Conservation (phyloP, 2,113 vertebrate species). For the Aegithalos caudatus region DNA sequence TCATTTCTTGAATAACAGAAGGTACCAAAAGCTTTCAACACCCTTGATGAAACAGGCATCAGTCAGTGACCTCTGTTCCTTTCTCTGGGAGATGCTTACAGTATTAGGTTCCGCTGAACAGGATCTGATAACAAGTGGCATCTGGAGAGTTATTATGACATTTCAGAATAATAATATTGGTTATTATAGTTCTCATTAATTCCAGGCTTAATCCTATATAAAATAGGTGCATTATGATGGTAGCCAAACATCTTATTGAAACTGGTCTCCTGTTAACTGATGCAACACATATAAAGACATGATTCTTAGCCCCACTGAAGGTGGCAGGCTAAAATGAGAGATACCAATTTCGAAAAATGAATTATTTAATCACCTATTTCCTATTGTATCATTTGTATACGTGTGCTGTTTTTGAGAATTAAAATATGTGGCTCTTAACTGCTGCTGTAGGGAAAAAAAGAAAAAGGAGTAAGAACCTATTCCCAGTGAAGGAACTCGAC, state of each 20-base stretch:
- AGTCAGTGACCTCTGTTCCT: background rate
- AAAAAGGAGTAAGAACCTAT: background rate
- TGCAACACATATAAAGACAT: background rate
- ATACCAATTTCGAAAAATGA: background rate
- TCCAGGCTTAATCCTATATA: background rate
- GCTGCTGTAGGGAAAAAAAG: background rate
- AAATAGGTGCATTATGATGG: background rate
- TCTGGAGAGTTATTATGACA: background rate
- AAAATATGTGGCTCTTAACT: background rate
- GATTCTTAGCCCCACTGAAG: background rate
- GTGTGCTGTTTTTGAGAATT: background rate
- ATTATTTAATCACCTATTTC: background rate
- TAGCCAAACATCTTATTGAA: background rate
- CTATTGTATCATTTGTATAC: background rate
- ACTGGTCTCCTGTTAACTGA: background rate
- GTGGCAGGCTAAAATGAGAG: background rate
- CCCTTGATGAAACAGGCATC: background rate
- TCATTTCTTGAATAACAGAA: background rate
- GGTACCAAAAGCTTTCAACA: background rate
- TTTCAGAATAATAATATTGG: background rate
- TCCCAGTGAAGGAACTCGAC: background rate
- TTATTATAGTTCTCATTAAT: background rate
- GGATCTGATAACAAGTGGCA: background rate
- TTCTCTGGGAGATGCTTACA: background rate
- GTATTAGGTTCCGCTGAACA: background rate